Percentiles rank a stretch among this genome's conserved stretches.
Evolutionary conservation across 2,113 vertebrate genomes (phyloP).

Genomic region (Myiagra hebetior): DNA sequence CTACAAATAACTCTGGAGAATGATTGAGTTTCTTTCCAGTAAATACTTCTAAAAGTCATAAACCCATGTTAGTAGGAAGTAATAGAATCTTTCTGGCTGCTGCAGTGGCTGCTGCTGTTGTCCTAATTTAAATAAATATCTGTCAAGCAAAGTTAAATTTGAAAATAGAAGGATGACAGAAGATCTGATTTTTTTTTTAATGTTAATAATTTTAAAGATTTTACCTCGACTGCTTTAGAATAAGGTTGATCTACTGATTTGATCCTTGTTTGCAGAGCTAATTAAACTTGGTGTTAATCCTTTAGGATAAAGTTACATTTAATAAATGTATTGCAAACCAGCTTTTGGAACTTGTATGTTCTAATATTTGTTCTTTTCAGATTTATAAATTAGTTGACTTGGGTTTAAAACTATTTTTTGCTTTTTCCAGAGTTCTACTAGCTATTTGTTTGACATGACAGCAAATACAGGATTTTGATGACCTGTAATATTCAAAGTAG

Average conservation of each 20-base stretch:
- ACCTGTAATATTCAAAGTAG: background rate
- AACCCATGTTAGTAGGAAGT: background rate
- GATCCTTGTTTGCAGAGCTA: background rate
- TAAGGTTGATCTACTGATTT: background rate
- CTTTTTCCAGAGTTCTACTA: background rate
- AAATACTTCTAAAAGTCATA: background rate
- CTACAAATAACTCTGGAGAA: background rate
- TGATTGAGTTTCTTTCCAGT: background rate
- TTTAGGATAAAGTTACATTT: background rate
- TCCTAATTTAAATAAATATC: background rate
- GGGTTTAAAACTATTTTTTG: background rate
- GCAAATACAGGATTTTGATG: background rate
- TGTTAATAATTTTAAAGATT: background rate
- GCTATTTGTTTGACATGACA: background rate
- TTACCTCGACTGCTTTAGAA: background rate
- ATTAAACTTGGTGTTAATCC: background rate
- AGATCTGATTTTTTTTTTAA: background rate
- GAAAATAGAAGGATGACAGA: background rate
- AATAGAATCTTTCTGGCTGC: background rate
- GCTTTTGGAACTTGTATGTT: background rate
- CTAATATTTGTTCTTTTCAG: background rate
- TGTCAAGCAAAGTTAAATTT: background rate
- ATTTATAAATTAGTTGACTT: background rate
- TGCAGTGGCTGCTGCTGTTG: background rate
- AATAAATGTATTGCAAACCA: background rate